Base-by-base conservation (phyloP, 2,888 invertebrate species). In the Philonicus albiceps region DNA sequence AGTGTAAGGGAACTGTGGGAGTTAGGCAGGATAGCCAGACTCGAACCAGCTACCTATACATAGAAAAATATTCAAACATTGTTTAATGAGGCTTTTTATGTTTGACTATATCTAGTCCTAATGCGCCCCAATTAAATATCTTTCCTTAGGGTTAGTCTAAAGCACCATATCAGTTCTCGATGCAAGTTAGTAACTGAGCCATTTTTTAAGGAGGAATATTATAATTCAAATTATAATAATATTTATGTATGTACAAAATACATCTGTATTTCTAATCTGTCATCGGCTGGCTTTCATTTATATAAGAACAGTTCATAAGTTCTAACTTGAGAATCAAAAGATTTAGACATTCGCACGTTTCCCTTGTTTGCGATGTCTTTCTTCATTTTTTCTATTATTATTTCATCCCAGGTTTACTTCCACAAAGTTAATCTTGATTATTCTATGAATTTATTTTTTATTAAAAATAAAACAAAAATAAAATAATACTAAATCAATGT, bases 11-110 rank as follows among this genome's bases (percentile, higher is more conserved):
- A 88, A 89, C 88, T 89, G 86, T 89, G 89, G 87, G 89, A 88
- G 86, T 89, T 89, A 86, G 89, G 89, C 88, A 90, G 87, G 88
- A 89, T 88, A 87, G 89, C 89, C 88, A 90, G 88, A 89, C 89
- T 89, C 87, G 89, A 88, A 88, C 89, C 89, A 87, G 89, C 87
- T 85, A 89, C 88, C 89, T 89, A 89, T 88, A 88, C 88, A 86
- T 76, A 88, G 86, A 89, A 86, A 88, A 88, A 89, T 88, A 87
- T 87, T 83, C 85, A 80, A 64, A 22, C 31, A 85, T 74, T 74
- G 80, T 80, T 80, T 49, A 80, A 80, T 80, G 80, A 80, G 16
- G 27, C 80, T 53, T 53, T 80, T 37, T 76, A 76, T 43, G 6
- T 22, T 37, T 76, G 43, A 13, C 27, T 37, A 40, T 76, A 37